These are phyloP conservation scores for Drosophila rhopaloa DNA, from an alignment of 1,140 invertebrate species.

Conservation along the genomic window DNA sequence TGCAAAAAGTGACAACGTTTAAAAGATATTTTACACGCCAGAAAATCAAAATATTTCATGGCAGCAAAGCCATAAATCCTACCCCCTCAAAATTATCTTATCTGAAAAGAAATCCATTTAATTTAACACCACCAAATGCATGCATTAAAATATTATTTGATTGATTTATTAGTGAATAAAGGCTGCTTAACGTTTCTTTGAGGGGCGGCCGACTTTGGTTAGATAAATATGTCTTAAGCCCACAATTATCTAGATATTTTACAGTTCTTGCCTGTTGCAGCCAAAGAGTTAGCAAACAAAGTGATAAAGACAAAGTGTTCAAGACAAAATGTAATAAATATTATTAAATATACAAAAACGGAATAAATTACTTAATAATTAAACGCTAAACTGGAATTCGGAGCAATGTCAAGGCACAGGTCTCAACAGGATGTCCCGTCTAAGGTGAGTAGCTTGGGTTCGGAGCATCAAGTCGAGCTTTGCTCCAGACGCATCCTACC, in stretches of 20 bases:
- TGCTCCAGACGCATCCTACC: constrained; percentile 60
- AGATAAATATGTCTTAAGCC: constrained; percentile 21
- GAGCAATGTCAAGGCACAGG: constrained; percentile 36
- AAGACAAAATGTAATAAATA: constrained; percentile 76
- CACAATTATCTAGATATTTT: constrained; percentile 64
- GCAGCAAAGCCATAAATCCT: constrained; percentile 4
- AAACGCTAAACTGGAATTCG: constrained; percentile 30
- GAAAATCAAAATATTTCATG: constrained; percentile 4
- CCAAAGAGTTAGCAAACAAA: constrained; percentile 56
- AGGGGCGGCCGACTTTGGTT: constrained; percentile 15
- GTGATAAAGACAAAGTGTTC: constrained; percentile 82
- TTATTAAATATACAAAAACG: constrained; percentile 53
- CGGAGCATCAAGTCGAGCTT: constrained; percentile 14
- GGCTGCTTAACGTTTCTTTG: constrained; percentile 13
- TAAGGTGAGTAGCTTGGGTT: constrained; percentile 55
- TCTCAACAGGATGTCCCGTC: constrained; percentile 54
- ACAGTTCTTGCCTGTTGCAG: constrained; percentile 63
- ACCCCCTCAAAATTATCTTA: constrained; percentile 24
- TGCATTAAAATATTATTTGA: constrained; percentile 73
- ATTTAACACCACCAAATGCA: constrained; percentile 51
- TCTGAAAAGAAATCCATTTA: constrained; percentile 17
- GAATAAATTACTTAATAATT: constrained; percentile 26
- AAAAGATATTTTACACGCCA: constrained; percentile 2
- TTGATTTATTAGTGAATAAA: constrained; percentile 55
- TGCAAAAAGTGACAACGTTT: constrained; percentile 3